These are phyloP conservation scores for Empidonax traillii DNA, from an alignment of 2,113 vertebrate genomes.

Conservation along the genomic window DNA sequence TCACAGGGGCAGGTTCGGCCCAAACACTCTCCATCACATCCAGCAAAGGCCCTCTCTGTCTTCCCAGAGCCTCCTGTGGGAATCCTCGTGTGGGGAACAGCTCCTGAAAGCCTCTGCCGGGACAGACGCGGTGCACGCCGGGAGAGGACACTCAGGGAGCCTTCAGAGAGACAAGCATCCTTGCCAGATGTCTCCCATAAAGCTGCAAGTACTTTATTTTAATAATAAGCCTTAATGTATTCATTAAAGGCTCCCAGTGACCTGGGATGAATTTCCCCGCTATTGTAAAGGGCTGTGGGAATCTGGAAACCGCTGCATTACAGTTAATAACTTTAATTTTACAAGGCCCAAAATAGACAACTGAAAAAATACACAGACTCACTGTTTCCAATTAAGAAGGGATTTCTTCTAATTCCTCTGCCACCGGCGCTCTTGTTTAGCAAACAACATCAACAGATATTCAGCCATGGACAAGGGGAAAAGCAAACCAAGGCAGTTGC, in stretches of 20 bases:
- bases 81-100: neutral
- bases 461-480: neutral
- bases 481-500: neutral
- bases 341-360: slow-evolving; percentile 73
- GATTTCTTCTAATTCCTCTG: slow-evolving; percentile 69
- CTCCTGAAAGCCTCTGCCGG: neutral
- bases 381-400: slow-evolving; percentile 71
- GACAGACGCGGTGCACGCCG: neutral
- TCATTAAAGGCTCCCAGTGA: slow-evolving; percentile 69
- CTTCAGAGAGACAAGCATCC: slow-evolving; percentile 41
- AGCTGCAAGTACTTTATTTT: slow-evolving; percentile 69
- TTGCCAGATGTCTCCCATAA: slow-evolving; percentile 66
- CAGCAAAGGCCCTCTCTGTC: neutral
- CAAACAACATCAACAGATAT: slow-evolving; percentile 28
- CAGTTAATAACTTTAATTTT: slow-evolving; percentile 74
- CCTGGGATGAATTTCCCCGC: slow-evolving; percentile 68
- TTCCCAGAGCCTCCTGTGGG: neutral
- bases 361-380: slow-evolving; percentile 69
- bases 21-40: neutral
- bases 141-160: slow-evolving; percentile 43
- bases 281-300: slow-evolving; percentile 72
- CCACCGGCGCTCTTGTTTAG: slow-evolving; percentile 54
- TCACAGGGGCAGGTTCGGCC: neutral
- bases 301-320: slow-evolving; percentile 68
- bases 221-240: slow-evolving; percentile 69